Conservation (phyloP, 2,888 invertebrate species). For the Lepidonotus clava region DNA sequence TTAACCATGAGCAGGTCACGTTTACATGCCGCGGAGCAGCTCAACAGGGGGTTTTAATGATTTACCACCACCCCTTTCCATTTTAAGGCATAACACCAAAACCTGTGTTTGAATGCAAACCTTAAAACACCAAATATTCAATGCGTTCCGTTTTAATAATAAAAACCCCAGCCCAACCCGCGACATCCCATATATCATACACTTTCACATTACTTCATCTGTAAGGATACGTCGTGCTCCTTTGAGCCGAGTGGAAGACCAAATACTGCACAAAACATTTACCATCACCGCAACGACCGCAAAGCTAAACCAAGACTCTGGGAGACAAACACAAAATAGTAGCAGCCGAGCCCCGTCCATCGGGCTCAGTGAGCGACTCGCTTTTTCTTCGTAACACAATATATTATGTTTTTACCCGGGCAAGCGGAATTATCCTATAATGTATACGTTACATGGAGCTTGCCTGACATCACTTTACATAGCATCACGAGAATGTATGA, state of each 20-base stretch:
- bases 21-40: background rate
- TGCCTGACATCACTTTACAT: too few relatives aligned
- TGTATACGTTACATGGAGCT: too few relatives aligned
- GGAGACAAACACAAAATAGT: constrained; percentile 7
- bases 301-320: background rate
- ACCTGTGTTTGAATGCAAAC: background rate
- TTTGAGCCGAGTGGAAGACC: constrained; percentile 4
- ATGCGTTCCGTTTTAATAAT: too few relatives aligned
- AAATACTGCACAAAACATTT: constrained; percentile 32
- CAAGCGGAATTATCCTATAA: too few relatives aligned
- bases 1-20: too few relatives aligned
- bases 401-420: too few relatives aligned
- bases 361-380: background rate
- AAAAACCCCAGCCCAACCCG: too few relatives aligned
- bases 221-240: background rate
- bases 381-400: too few relatives aligned
- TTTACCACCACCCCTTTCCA: background rate
- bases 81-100: background rate
- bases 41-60: background rate
- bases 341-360: background rate
- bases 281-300: constrained; percentile 23
- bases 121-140: background rate
- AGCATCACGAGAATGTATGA: background rate
- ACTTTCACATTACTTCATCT: background rate
- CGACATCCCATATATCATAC: background rate